Evolutionary conservation across 1,140 invertebrate genomes (phyloP).

Genomic region (Pristionchus pacificus): DNA sequence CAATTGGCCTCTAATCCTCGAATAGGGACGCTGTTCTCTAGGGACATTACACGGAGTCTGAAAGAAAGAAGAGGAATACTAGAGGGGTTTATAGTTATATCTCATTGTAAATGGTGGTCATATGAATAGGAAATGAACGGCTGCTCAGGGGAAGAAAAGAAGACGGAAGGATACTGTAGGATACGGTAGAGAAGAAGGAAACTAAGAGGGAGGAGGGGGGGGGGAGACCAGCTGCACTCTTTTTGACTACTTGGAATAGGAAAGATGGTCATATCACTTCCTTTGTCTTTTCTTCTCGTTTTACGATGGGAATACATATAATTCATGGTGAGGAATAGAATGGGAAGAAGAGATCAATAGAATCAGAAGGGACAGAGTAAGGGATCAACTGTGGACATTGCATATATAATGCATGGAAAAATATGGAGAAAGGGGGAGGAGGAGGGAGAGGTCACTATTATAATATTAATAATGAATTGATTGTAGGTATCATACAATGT

Average conservation of each 20-base stretch:
- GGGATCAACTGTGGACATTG: too few relatives aligned
- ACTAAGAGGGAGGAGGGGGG: not conserved
- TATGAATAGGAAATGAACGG: slow-evolving; percentile 1
- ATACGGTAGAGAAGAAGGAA: not conserved
- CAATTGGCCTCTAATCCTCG: too few relatives aligned
- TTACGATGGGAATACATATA: not conserved
- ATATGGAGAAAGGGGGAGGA: not conserved
- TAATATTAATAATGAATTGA: slow-evolving; percentile 2
- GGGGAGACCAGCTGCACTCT: too few relatives aligned
- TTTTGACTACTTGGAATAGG: too few relatives aligned
- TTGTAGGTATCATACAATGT: slow-evolving; percentile 46
- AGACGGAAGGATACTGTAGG: not conserved
- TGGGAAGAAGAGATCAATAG: too few relatives aligned
- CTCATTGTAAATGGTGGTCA: not conserved
- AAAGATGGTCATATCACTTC: not conserved
- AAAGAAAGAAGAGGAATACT: not conserved
- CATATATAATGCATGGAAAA: not conserved
- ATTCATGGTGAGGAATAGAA: too few relatives aligned
- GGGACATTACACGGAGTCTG: not conserved
- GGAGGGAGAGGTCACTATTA: not conserved
- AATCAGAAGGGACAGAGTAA: too few relatives aligned
- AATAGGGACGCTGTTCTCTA: not conserved
- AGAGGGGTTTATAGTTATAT: slow-evolving; percentile 1
- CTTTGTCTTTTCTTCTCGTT: slow-evolving; percentile 7
- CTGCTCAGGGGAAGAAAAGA: not conserved